Evolutionary conservation across 2,888 invertebrate genomes (phyloP), one percentile per base, ranked within the genome.

Genomic region (Sinotaia quadrata): DNA sequence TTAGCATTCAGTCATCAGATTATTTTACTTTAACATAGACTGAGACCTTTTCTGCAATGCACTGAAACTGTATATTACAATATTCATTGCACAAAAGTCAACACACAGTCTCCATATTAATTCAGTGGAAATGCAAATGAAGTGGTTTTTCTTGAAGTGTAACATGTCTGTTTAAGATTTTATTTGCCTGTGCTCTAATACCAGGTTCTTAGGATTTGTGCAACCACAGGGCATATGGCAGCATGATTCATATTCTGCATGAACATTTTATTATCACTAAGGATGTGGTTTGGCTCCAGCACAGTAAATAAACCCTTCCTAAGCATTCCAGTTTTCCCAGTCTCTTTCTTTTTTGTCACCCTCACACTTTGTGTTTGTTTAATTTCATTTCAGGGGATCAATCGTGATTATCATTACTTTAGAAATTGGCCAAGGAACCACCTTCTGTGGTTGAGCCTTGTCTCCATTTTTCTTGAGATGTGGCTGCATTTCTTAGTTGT

Each of bases 211-310:
- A 56, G 47, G 41, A 37, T 67, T 59, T 59, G 59, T 59, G 65
- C 29, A 65, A 69, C 69, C 69, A 69, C 69, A 69, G 58, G 69
- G 60, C 69, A 69, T 69, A 65, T 69, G 69, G 65, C 69, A 41
- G 27, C 56, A 37, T 44, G 41, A 65, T 47, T 56, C 33, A 54
- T 44, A 44, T 56, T 52, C 34, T 65, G 29, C 41, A 18, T 56
- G 8, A 54, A 44, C 36, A 24, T 65, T 52, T 65, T 54, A 65
- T 65, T 37, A 47, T 56, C 41, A 37, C 47, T n/a, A 44, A 34
- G 41, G 41, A 65, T 37, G 65, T 47, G 56, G 52, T 65, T 56
- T 44, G 44, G 41, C 34, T 65, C 56, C 54, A 27, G 56, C 56
- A n/a, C 33, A 41, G 56, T 47, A 65, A 65, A 65, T 37, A 65